Conservation (phyloP, 2,888 invertebrate genomes). For the Diaphora mendica region DNA sequence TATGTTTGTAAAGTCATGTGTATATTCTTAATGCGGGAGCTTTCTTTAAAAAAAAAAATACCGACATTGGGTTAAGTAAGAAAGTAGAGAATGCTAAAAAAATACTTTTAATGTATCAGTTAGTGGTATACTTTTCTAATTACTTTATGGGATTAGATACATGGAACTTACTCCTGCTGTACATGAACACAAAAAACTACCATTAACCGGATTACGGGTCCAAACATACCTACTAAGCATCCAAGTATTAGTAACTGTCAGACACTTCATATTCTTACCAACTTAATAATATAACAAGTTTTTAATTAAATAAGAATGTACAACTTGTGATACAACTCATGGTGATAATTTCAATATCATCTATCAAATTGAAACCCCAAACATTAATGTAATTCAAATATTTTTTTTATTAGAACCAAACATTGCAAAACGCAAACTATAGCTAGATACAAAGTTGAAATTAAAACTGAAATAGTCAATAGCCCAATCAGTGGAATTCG, state of each 20-base stretch:
- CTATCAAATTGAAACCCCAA: not conserved
- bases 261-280: not conserved
- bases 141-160: not conserved
- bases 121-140: not conserved
- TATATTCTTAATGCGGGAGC: too few relatives aligned
- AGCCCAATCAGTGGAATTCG: slow-evolving; percentile 47
- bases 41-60: too few relatives aligned
- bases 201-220: not conserved
- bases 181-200: not conserved
- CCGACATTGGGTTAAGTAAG: not conserved
- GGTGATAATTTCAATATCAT: too few relatives aligned
- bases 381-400: not conserved
- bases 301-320: too few relatives aligned
- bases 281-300: too few relatives aligned
- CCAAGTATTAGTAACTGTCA: not conserved
- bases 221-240: too few relatives aligned
- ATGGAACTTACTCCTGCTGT: not conserved
- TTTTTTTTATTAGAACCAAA: not conserved
- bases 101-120: not conserved
- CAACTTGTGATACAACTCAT: too few relatives aligned
- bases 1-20: too few relatives aligned
- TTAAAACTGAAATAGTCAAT: slow-evolving; percentile 19
- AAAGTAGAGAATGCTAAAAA: not conserved
- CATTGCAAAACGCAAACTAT: not conserved
- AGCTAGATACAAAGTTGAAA: not conserved